Base-by-base conservation (phyloP, 2,113 vertebrate species). In the Laterallus jamaicensis region DNA sequence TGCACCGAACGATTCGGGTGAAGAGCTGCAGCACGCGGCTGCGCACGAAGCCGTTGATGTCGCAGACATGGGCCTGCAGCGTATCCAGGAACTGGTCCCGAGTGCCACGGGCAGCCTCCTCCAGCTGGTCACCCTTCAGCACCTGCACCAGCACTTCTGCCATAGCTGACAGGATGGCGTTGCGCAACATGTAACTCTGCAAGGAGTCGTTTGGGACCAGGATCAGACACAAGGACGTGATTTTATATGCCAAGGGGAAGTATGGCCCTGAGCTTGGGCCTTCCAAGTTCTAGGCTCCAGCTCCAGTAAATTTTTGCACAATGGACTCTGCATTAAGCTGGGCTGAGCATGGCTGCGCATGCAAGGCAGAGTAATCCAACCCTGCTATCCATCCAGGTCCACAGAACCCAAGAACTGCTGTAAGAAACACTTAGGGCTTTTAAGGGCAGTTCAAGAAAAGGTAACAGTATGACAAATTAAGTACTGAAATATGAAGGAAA, bases 1-100 rank as follows among this genome's bases (percentile, higher is more conserved):
- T 99, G 96, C 98, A 95, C 96, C 98, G 99, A 82, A 99, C 99
- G 0, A 99, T 98, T 14, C 98, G 98, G 3, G 98, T 97, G 92
- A 98, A 99, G 58, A 99, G 98, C 86, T 99, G 99, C 75, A 99
- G 95, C 84, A 99, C 99, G 0, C 99, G 98, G 25, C 98, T 98
- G 76, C 99, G 97, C 37, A 99, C 99, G 5, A 99, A 98, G 14
- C 99, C 97, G 19, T 98, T 97, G 8, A 98, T 66, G 42, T 99
- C 99, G 6, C 99, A 98, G 54, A 98, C 42, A 9, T 99, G 99
- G 54, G 98, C 98, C 89, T 99, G 99, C 82, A 99, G 95, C 2
- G 97, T 98, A 28, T 98, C 98, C 79, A 99, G 97, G 96, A 99
- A 99, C 71, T 99, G 98, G 95, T 99, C 99, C 31, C 99, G 97